These are phyloP conservation scores for Antigone vipio DNA, from an alignment of 2,113 vertebrate genomes.

Conservation along the genomic window DNA sequence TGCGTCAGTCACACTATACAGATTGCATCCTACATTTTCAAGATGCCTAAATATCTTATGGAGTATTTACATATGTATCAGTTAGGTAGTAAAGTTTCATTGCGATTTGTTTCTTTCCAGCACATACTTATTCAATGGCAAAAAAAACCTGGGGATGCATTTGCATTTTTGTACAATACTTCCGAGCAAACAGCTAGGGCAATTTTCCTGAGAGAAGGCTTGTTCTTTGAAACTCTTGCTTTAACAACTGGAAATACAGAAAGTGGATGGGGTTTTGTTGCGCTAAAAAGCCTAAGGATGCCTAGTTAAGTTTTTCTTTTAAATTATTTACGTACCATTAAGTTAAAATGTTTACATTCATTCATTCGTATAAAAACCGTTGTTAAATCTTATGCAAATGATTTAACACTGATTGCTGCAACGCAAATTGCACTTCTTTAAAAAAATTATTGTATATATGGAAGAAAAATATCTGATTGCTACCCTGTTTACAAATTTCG, in stretches of 20 bases:
- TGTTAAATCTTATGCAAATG: conserved; percentile 85
- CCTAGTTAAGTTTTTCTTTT: conserved; percentile 81
- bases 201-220: conserved; percentile 86
- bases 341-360: conserved; percentile 86
- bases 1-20: conserved; percentile 74
- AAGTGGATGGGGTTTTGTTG: conserved; percentile 67
- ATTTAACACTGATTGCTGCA: conserved; percentile 91
- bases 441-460: conserved; percentile 82
- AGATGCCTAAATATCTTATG: conserved; percentile 69
- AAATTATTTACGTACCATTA: conserved; percentile 92
- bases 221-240: conserved; percentile 84
- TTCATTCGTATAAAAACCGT: conserved; percentile 80
- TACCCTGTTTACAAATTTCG: conserved; percentile 92
- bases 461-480: conserved; percentile 84
- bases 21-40: conserved; percentile 70
- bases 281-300: conserved; percentile 71
- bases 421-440: conserved; percentile 85
- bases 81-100: conserved; percentile 83
- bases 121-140: conserved; percentile 69
- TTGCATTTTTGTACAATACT: conserved; percentile 77
- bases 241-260: conserved; percentile 67
- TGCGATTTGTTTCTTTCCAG: conserved; percentile 68
- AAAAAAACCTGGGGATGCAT: conserved; percentile 60
- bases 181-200: conserved; percentile 73
- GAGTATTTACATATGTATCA: conserved; percentile 80